Evolutionary conservation across 1,140 invertebrate genomes (phyloP), one percentile per base, ranked within the genome.

Genomic region (Drosophila ercepeae): DNA sequence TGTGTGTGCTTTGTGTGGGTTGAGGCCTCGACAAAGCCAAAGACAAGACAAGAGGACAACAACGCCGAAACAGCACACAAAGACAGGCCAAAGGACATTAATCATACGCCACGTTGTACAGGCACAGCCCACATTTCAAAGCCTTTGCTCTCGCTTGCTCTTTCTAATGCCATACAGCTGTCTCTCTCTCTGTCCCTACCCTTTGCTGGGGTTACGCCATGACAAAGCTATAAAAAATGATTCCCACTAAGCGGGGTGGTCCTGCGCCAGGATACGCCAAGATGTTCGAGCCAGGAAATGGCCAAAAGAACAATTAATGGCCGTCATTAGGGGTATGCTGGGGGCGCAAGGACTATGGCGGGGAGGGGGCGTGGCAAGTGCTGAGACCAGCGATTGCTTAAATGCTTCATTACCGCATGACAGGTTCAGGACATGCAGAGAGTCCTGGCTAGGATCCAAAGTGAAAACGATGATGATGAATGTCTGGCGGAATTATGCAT

Each of bases 61-160:
- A 52, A 39, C 23, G 53, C 36, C 29, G 11, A 45, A 19, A 67
- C 58, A 52, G 32, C 70, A 50, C 42, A 57, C 71, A 65, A 50
- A 63, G 57, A 83, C 29, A 60, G 23, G 60, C 25, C 27, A 1
- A 16, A 48, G 27, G 36, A 86, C 79, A 84, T 84, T 84, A 84
- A 86, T 84, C 79, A 84, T 84, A 73, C 79, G 79, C 65, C 79
- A 72, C 81, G 68, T 84, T 84, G 79, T 75, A 65, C 79, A 51
- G 59, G 32, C 61, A 74, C 34, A 73, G 0, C 41, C 45, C 21
- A 72, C 63, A 59, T 45, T 46, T 21, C 54, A 53, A 57, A 65
- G 52, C 50, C n/a, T 8, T 18, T n/a, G n/a, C 5, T 16, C 9
- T 42, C 14, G 9, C 1, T 18, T 5, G 18, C 21, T 14, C 36